Base-by-base conservation (phyloP, 2,113 vertebrate species). In the Sturnus vulgaris region DNA sequence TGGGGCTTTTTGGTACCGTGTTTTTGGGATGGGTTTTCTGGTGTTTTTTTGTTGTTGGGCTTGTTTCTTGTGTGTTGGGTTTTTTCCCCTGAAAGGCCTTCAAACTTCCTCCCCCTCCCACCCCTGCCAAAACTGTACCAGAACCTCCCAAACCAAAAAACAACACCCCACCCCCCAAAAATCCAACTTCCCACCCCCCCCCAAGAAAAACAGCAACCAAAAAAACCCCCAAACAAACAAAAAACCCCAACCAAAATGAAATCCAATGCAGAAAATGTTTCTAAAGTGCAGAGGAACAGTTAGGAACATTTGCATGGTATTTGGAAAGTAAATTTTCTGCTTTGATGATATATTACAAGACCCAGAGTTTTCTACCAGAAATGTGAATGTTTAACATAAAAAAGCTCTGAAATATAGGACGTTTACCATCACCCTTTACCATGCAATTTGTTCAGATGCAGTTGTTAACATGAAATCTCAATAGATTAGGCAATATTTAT, bases 401-500 rank as follows among this genome's bases (percentile, higher is more conserved):
- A 97, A 96, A 85, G 11, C 19, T 64, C 82, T 66, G 84, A 92
- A 93, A 81, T 89, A 86, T n/a, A 46, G 82, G 88, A 65, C 50
- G 35, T 95, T 77, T 65, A 76, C 86, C 46, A 65, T 97, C 95
- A 96, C 71, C 83, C 79, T 87, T 95, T 96, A 88, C 90, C 79
- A n/a, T 86, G 91, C 79, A 94, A 86, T 97, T 97, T 57, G 35
- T 92, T 96, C 93, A 94, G 94, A 97, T 92, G 82, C 65, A 89
- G 7, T 88, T 95, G 95, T 92, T 96, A 97, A 82, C 57, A 88
- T 91, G 92, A 79, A 95, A 96, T 93, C 0, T 75, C 70, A 75
- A 66, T 90, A 95, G 96, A 97, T 97, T 97, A 96, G 97, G 86
- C 68, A 78, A 83, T 96, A 93, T 97, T 98, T 97, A 97, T 97